These are phyloP conservation scores for Triplophysa yarkandensis DNA, from an alignment of 2,797 vertebrate species.

Conservation along the genomic window DNA sequence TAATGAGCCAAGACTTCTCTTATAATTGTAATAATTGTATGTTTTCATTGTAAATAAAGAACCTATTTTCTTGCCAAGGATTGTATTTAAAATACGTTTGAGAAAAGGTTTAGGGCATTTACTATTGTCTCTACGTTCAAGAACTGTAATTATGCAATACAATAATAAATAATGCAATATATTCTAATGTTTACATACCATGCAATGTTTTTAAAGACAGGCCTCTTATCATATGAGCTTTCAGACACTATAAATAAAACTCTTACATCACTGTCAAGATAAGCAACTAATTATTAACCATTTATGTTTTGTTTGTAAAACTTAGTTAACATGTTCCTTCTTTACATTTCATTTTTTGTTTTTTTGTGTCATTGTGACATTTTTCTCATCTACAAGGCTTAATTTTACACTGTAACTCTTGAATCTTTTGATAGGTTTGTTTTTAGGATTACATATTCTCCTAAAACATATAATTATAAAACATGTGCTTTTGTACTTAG, in stretches of 20 bases:
- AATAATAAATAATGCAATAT: too few species aligned
- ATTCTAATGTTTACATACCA: too few species aligned
- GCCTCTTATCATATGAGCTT: constrained; percentile 17
- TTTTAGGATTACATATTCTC: background rate
- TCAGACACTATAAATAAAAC: constrained; percentile 17
- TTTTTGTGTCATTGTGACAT: background rate
- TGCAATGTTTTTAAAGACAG: background rate
- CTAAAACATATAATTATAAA: too few species aligned
- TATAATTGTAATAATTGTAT: background rate
- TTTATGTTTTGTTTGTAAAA: background rate
- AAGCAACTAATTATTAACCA: constrained; percentile 19
- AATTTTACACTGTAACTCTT: background rate
- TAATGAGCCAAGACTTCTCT: background rate
- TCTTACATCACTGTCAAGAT: background rate
- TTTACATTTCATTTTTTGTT: background rate
- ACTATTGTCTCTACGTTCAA: too few species aligned
- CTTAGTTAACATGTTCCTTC: background rate
- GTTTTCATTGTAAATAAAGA: background rate
- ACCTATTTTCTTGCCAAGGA: too few species aligned
- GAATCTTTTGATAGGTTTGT: background rate
- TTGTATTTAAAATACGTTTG: background rate
- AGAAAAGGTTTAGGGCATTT: too few species aligned
- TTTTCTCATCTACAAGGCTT: too few species aligned
- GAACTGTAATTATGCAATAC: too few species aligned
- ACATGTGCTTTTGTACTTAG: too few species aligned